Evolutionary conservation across 2,888 invertebrate species (phyloP), one percentile per base, ranked within the genome.

Genomic region (Ormia ochracea): DNA sequence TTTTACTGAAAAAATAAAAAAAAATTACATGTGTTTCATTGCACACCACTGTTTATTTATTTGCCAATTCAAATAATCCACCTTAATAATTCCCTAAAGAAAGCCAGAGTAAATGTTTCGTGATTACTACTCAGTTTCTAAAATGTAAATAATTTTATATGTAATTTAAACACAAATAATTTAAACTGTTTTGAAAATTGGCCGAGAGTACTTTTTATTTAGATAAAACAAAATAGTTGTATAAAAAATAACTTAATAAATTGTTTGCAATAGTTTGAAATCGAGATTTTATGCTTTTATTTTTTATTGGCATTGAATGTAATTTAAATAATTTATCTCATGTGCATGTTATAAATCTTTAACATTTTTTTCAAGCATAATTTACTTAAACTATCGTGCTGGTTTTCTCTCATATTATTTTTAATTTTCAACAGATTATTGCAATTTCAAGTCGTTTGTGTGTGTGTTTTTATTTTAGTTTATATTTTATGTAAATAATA

Each of bases 381-480:
- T 43, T 56, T 28, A 65, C 28, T 58, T 12, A 17, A 52, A 58
- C 48, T 26, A 54, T 75, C 54, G 36, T 63, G 48, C 48, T 56
- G 9, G 19, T 31, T 63, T 79, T 66, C 56, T 59, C 56, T 61
- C 72, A 61, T 56, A 61, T 68, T 68, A 68, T 72, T 76, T 80
- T 63, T 68, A 63, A 80, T 68, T 74, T 75, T 68, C 63, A 41
- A 80, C 61, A 73, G 66, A 73, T 80, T 76, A 63, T 80, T 61
- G 59, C 56, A 63, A 54, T 76, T 54, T 70, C 33, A 45, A 50
- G 48, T 45, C 56, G 21, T n/a, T n/a, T 7, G 33, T 33, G 45
- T 52, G 38, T 50, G 59, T 54, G 12, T 21, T 31, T 21, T 33
- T 23, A 38, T 38, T 45, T 21, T 9, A 28, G 17, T 38, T 43